phyloP scores from a whole-genome alignment of 2,113 vertebrate genomes.

The Mormoops blainvillei region DNA sequence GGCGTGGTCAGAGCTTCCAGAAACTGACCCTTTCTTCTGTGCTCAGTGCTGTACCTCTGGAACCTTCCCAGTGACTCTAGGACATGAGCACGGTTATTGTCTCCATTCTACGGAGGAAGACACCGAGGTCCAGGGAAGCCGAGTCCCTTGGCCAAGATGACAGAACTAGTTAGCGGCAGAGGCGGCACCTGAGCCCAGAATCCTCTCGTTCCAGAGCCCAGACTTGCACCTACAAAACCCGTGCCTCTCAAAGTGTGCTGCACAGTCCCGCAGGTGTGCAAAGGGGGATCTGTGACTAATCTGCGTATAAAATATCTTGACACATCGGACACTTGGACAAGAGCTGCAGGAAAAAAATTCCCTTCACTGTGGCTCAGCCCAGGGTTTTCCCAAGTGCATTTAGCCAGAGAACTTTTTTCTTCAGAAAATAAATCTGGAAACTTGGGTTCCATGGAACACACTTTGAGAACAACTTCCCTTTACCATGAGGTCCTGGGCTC shows the following conservation, averaged over 20 bases:
- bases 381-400: neutral
- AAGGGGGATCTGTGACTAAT: neutral
- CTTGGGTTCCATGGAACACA: neutral
- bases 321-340: neutral
- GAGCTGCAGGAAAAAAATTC: neutral
- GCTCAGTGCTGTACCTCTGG: neutral
- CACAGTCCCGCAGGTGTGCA: neutral
- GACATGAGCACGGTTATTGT: rapidly evolving
- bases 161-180: neutral
- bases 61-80: neutral
- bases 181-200: neutral
- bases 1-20: neutral
- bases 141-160: neutral
- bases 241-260: neutral
- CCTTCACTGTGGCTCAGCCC: neutral
- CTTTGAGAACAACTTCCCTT: neutral
- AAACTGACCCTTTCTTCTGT: neutral
- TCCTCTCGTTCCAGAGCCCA: neutral
- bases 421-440: neutral
- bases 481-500: neutral
- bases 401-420: neutral
- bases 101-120: neutral
- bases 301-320: rapidly evolving
- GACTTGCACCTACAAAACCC: neutral
- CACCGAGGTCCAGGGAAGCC: neutral